Percentiles rank a stretch among this genome's conserved stretches.
Conservation (phyloP, 2,797 vertebrate genomes). For the Dermochelys coriacea region DNA sequence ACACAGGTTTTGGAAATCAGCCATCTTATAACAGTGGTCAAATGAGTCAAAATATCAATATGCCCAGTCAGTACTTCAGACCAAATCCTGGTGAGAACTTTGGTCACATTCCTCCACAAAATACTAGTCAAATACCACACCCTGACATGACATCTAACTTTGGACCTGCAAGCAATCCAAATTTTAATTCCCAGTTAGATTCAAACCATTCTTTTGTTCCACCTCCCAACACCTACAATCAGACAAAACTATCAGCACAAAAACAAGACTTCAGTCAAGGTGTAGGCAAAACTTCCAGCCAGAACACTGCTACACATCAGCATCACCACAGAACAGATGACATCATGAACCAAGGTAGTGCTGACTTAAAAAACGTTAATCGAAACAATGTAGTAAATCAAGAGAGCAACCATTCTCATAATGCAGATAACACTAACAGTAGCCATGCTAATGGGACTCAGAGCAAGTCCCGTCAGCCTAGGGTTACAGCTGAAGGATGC, state of each 20-base stretch:
- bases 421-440: constrained; percentile 76
- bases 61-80: constrained; percentile 83
- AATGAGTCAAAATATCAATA: constrained; percentile 76
- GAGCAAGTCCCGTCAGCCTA: constrained; percentile 78
- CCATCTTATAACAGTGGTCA: constrained; percentile 74
- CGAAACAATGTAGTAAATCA: constrained; percentile 68
- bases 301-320: constrained; percentile 76
- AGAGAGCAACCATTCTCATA: constrained; percentile 76
- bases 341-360: constrained; percentile 65
- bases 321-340: constrained; percentile 80
- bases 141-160: constrained; percentile 79
- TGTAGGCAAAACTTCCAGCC: constrained; percentile 71
- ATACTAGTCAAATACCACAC: constrained; percentile 77
- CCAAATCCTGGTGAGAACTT: constrained; percentile 82
- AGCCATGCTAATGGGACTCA: constrained; percentile 80
- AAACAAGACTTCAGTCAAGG: constrained; percentile 82
- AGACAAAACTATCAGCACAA: constrained; percentile 74
- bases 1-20: constrained; percentile 79
- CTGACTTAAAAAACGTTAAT: constrained; percentile 76
- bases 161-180: constrained; percentile 76
- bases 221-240: constrained; percentile 76
- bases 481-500: constrained; percentile 71
- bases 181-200: constrained; percentile 79
- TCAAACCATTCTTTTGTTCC: constrained; percentile 80
- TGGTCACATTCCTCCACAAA: constrained; percentile 75